Base-by-base conservation (phyloP, 2,797 vertebrate genomes). In the Brachyrhaphis roseni region DNA sequence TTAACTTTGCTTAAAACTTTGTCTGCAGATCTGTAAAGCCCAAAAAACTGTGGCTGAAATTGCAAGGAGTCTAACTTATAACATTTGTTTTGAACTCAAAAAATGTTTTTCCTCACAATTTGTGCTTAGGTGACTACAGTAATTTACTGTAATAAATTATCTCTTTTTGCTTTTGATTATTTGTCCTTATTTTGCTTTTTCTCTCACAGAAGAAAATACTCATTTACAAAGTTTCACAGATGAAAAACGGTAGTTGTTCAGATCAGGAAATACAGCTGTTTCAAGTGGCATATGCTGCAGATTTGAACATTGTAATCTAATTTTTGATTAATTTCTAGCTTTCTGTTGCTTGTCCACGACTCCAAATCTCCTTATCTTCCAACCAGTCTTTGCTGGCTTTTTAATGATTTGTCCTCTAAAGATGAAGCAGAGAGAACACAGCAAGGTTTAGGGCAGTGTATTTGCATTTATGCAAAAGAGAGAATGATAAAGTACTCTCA, bases 391-490 rank as follows among this genome's bases (percentile, higher is more conserved):
- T 20, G 75, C 15, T 62, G 2, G 3, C 2, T n/a, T 45, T 64
- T 76, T 79, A 84, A 78, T 20, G 79, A 91, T 87, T 80, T 84
- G 68, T 87, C 77, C 76, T 82, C 18, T 81, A 82, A 80, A 76
- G 80, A 85, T 86, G 88, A 87, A 76, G 79, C n/a, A 26, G 59
- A 84, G 75, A 66, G 71, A 87, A 90, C 92, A 90, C 74, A 41
- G 81, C 82, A 41, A 92, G 74, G 78, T 90, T 93, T 91, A 78
- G 77, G 68, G 72, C 34, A 72, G 66, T 46, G 72, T 82, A 91
- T 94, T 92, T 91, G 82, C 89, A 91, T 95, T 91, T 88, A 81
- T 76, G 49, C 78, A 91, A 93, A 90, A 91, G 79, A 77, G 79
- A 80, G 66, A 84, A 88, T 89, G 78, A 95, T 94, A 81, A 94